A percentile compares a stretch with the other conserved stretches of the same genome.
phyloP scores from a whole-genome alignment of 2,113 vertebrate species.

The Halichoeres trimaculatus region DNA sequence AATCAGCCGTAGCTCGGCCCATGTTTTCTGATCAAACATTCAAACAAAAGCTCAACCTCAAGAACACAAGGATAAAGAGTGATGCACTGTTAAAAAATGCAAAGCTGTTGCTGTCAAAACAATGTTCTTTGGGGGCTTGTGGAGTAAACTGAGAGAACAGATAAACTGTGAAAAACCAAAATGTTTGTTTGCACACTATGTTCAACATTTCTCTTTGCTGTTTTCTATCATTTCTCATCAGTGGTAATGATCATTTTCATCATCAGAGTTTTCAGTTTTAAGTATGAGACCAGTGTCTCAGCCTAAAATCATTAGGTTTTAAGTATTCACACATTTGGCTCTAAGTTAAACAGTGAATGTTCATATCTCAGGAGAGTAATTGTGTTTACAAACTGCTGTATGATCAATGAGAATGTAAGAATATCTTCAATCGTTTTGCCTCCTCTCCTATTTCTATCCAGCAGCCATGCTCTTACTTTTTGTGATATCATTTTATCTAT shows the following conservation, averaged over 20 bases:
- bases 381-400: slow-evolving; percentile 3
- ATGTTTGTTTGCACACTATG: background rate
- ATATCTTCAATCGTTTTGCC: slow-evolving; percentile 6
- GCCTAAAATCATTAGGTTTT: slow-evolving; percentile 4
- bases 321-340: background rate
- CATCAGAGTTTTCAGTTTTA: background rate
- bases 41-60: slow-evolving; percentile 20
- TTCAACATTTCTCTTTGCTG: slow-evolving; percentile 6
- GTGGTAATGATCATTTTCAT: background rate
- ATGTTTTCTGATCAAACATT: slow-evolving; percentile 37
- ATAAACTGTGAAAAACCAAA: slow-evolving; percentile 9
- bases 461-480: slow-evolving; percentile 1
- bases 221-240: slow-evolving; percentile 2
- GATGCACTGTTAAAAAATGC: slow-evolving; percentile 6
- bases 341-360: slow-evolving; percentile 13
- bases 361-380: slow-evolving; percentile 17
- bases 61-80: slow-evolving; percentile 18
- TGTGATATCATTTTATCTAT: slow-evolving; percentile 19
- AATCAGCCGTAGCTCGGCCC: slow-evolving; percentile 13
- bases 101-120: slow-evolving; percentile 31
- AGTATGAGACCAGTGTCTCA: background rate
- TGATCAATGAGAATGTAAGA: background rate
- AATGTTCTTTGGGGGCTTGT: background rate
- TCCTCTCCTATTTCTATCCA: slow-evolving; percentile 11
- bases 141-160: slow-evolving; percentile 15